phyloP scores from a whole-genome alignment of 2,797 vertebrate genomes.

The Triplophysa bombifrons region DNA sequence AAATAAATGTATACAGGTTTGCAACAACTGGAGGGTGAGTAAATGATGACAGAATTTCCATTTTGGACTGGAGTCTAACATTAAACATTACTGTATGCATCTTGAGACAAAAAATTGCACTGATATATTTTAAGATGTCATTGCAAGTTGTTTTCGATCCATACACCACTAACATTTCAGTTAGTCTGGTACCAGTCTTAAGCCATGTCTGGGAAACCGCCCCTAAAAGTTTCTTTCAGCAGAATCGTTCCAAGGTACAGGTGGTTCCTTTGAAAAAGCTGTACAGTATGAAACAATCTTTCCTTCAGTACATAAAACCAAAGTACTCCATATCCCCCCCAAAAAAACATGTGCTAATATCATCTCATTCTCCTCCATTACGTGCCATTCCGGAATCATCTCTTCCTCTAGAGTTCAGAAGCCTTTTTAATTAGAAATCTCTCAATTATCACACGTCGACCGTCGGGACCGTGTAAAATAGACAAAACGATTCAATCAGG shows the following conservation, averaged over 20 bases:
- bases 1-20: too few relatives aligned
- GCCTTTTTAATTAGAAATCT: constrained; percentile 75
- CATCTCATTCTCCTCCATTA: constrained; percentile 13
- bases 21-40: too few relatives aligned
- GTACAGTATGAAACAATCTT: not conserved
- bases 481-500: constrained; percentile 62
- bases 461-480: constrained; percentile 73
- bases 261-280: constrained; percentile 6
- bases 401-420: constrained; percentile 63
- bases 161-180: too few relatives aligned
- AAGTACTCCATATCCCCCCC: not conserved
- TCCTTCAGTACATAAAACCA: not conserved
- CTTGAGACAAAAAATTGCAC: too few relatives aligned
- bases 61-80: too few relatives aligned
- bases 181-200: too few relatives aligned
- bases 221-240: not conserved
- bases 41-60: too few relatives aligned
- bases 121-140: too few relatives aligned
- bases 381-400: constrained; percentile 39
- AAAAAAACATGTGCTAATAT: constrained; percentile 24
- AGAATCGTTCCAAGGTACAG: not conserved
- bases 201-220: too few relatives aligned
- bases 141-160: too few relatives aligned
- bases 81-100: too few relatives aligned
- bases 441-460: constrained; percentile 73